A percentile compares a stretch with the other conserved stretches of the same genome.
These are phyloP conservation scores for Crocodylus rhombifer DNA, from an alignment of 2,797 vertebrate species.

Conservation along the genomic window DNA sequence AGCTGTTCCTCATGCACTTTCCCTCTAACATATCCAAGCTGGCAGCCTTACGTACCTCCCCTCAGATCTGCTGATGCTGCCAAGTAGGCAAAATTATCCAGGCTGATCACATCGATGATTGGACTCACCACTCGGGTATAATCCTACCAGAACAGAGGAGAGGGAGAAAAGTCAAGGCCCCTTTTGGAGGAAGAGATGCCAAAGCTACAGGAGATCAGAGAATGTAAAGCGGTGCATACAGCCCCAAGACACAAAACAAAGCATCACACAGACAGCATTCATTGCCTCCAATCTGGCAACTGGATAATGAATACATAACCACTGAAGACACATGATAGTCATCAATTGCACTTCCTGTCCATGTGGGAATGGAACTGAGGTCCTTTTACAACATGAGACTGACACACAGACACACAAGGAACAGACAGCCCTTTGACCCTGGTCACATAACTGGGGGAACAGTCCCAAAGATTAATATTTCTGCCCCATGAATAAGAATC, in stretches of 20 bases:
- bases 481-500: background rate
- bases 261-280: background rate
- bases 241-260: background rate
- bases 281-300: background rate
- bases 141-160: constrained; percentile 84
- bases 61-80: constrained; percentile 97
- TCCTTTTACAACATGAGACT: background rate
- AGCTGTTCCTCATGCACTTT: background rate
- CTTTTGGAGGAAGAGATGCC: background rate
- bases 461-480: background rate
- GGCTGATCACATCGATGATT: constrained; percentile 98
- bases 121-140: constrained; percentile 97
- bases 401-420: background rate
- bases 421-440: background rate
- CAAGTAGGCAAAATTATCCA: constrained; percentile 98
- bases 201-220: constrained; percentile 26
- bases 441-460: background rate
- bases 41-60: constrained; percentile 87
- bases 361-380: background rate
- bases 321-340: background rate
- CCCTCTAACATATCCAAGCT: background rate
- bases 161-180: background rate
- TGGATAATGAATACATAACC: background rate
- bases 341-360: background rate
- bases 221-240: background rate